These are phyloP conservation scores for Drosophila trapezifrons DNA, from an alignment of 1,140 invertebrate species.

Conservation along the genomic window DNA sequence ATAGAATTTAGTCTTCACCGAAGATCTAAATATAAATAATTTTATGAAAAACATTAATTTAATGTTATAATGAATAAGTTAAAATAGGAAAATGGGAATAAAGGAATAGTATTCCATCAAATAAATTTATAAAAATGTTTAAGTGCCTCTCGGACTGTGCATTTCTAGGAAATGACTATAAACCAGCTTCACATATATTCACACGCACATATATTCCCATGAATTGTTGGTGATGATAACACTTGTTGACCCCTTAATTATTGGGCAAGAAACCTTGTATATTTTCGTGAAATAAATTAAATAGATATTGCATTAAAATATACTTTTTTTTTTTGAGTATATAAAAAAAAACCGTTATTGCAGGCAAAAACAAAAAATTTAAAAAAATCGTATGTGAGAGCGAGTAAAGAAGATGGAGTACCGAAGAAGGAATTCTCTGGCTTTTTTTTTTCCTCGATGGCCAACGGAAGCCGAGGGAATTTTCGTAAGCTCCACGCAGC, in stretches of 20 bases:
- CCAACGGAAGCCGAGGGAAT: constrained; percentile 73
- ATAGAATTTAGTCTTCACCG: too few relatives aligned
- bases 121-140: too few relatives aligned
- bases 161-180: too few relatives aligned
- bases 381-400: constrained; percentile 9
- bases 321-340: not conserved
- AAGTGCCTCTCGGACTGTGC: too few relatives aligned
- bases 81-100: too few relatives aligned
- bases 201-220: too few relatives aligned
- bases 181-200: too few relatives aligned
- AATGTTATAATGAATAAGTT: too few relatives aligned
- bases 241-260: not conserved
- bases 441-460: constrained; percentile 26
- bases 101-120: too few relatives aligned
- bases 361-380: constrained; percentile 18
- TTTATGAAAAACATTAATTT: too few relatives aligned
- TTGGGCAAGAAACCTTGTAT: not conserved
- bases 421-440: not conserved
- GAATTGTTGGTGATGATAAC: too few relatives aligned
- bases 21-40: too few relatives aligned
- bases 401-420: constrained; percentile 4
- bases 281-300: not conserved
- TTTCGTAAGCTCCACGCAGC: constrained; percentile 75
- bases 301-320: not conserved
- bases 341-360: not conserved